Conservation (phyloP, 2,113 vertebrate genomes). For the Prionailurus viverrinus region DNA sequence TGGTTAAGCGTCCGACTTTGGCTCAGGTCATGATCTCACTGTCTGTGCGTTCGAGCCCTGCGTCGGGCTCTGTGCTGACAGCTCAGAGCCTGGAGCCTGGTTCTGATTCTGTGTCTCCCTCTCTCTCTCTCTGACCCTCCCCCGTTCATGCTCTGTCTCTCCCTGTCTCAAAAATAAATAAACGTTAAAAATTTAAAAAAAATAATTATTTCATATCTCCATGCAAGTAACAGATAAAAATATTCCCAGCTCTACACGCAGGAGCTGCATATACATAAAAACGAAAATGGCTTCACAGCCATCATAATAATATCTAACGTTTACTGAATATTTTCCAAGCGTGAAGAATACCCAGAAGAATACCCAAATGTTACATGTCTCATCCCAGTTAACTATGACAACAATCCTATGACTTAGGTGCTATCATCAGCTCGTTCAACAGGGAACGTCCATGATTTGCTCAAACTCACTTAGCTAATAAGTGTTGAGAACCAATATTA, state of each 20-base stretch:
- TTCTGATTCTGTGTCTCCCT: too few relatives aligned
- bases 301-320: not conserved
- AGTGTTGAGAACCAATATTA: not conserved
- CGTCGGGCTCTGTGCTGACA: too few relatives aligned
- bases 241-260: conserved; percentile 31
- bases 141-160: too few relatives aligned
- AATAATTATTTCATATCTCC: conserved; percentile 70
- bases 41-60: too few relatives aligned
- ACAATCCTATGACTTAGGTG: not conserved
- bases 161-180: too few relatives aligned
- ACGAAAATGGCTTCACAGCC: not conserved
- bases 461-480: not conserved
- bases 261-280: not conserved
- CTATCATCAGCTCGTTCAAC: not conserved
- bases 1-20: too few relatives aligned
- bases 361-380: not conserved
- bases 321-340: not conserved
- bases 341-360: not conserved
- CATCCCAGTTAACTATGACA: not conserved
- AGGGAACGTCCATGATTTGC: not conserved
- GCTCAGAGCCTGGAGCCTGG: too few relatives aligned
- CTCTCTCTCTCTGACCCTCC: too few relatives aligned
- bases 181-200: not conserved
- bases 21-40: too few relatives aligned
- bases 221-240: conserved; percentile 68